A percentile compares a stretch with the other conserved stretches of the same genome.
Conservation (phyloP, 2,888 invertebrate species). For the Aricia artaxerxes region DNA sequence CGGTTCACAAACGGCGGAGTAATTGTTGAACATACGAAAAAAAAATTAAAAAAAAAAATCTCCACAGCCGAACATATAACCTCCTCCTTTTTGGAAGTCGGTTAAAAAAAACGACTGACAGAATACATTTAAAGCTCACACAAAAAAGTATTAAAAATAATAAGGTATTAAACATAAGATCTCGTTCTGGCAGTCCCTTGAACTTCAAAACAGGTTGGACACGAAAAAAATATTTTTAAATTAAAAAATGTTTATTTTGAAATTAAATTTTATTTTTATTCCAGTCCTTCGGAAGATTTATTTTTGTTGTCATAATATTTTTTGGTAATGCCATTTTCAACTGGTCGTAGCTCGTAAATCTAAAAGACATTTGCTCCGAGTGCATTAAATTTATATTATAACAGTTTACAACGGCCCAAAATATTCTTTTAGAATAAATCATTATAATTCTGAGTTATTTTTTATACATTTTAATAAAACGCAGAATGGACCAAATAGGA, state of each 20-base stretch:
- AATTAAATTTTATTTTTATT: background rate
- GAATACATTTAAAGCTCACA: background rate
- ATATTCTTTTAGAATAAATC: constrained; percentile 4
- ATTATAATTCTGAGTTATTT: background rate
- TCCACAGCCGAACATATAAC: no score
- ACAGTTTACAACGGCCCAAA: constrained; percentile 6
- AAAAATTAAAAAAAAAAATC: no score
- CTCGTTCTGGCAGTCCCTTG: background rate
- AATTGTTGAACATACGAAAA: no score
- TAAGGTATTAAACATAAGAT: constrained; percentile 1
- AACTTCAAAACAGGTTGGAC: constrained; percentile 7
- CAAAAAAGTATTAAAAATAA: background rate
- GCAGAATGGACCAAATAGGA: no score
- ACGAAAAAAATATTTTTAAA: constrained; percentile 6
- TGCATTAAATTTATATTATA: constrained; percentile 4
- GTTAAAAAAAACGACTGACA: no score
- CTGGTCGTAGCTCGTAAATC: constrained; percentile 18
- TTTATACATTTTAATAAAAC: background rate
- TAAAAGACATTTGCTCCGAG: background rate
- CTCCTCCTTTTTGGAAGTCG: no score
- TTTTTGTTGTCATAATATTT: constrained; percentile 12
- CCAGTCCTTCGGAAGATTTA: background rate
- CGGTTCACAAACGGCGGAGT: no score
- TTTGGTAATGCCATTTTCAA: background rate
- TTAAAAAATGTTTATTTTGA: constrained; percentile 8